These are phyloP conservation scores for Corydoras maculifer DNA, from an alignment of 2,113 vertebrate species.

Conservation along the genomic window DNA sequence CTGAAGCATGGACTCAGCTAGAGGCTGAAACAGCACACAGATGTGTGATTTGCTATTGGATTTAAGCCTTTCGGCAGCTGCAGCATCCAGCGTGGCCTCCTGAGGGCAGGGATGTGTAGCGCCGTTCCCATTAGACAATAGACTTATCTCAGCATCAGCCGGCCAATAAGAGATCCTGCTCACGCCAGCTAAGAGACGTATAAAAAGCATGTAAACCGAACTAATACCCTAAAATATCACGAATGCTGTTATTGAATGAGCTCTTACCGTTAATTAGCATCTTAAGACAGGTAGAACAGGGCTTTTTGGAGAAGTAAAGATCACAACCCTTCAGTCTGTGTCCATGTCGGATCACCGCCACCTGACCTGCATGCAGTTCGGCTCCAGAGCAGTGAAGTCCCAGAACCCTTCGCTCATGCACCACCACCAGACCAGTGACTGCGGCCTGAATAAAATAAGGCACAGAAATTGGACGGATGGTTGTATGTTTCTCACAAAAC, in stretches of 20 bases:
- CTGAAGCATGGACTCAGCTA: conserved; percentile 74
- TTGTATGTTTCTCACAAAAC: too few species aligned
- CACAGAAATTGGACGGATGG: too few species aligned
- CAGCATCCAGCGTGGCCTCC: conserved; percentile 80
- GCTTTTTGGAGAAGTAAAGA: conserved; percentile 91
- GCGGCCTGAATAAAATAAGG: conserved; percentile 59
- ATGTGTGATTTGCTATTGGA: conserved; percentile 85
- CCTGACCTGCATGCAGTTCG: conserved; percentile 91
- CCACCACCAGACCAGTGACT: conserved; percentile 82
- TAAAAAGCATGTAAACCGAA: not conserved
- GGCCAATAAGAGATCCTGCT: conserved; percentile 93
- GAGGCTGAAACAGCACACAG: conserved; percentile 78
- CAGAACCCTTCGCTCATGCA: conserved; percentile 76
- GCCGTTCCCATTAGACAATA: conserved; percentile 51
- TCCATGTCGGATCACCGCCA: conserved; percentile 83
- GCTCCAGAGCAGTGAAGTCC: conserved; percentile 85
- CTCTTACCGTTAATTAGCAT: conserved; percentile 91
- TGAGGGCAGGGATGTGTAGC: conserved; percentile 44
- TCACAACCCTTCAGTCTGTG: conserved; percentile 76
- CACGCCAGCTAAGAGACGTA: conserved; percentile 75
- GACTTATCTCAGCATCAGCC: conserved; percentile 86
- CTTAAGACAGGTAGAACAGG: conserved; percentile 90
- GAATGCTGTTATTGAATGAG: too few species aligned
- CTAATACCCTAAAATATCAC: too few species aligned
- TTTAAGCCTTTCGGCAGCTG: conserved; percentile 82